phyloP scores from a whole-genome alignment of 2,888 invertebrate genomes.

The Tiphia femorata region DNA sequence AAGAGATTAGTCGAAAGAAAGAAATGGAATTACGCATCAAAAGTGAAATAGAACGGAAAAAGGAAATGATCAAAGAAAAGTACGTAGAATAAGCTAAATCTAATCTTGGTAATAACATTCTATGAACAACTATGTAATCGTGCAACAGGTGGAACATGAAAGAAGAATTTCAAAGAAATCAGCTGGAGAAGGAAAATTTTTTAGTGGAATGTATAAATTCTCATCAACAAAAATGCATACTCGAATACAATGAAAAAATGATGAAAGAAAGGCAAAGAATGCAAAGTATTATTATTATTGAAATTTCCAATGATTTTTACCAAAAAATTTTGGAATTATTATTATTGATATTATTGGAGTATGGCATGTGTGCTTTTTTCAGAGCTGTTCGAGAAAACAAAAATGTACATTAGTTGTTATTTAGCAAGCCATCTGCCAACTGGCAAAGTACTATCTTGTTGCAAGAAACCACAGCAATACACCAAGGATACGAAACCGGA shows the following conservation, averaged over 20 bases:
- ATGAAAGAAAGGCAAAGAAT: conserved; percentile 41
- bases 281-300: conserved; percentile 51
- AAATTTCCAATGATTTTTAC: too few relatives aligned
- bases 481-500: too few relatives aligned
- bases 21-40: conserved; percentile 30
- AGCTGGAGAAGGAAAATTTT: conserved; percentile 45
- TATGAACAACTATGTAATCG: not conserved
- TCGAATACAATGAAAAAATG: conserved; percentile 52
- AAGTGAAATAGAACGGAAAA: conserved; percentile 33
- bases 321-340: too few relatives aligned
- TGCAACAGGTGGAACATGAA: conserved; percentile 51
- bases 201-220: conserved; percentile 36
- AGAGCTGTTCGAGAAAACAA: conserved; percentile 42
- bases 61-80: conserved; percentile 42
- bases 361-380: too few relatives aligned
- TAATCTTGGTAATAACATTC: not conserved
- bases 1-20: conserved; percentile 43
- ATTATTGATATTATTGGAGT: too few relatives aligned
- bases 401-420: conserved; percentile 44
- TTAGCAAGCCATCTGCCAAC: conserved; percentile 28
- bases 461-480: too few relatives aligned
- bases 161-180: conserved; percentile 42
- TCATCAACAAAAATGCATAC: conserved; percentile 44
- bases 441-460: conserved; percentile 37
- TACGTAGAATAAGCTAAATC: too few relatives aligned